Evolutionary conservation across 2,113 vertebrate species (phyloP), one percentile per base, ranked within the genome.

Genomic region (Ascaphus truei): DNA sequence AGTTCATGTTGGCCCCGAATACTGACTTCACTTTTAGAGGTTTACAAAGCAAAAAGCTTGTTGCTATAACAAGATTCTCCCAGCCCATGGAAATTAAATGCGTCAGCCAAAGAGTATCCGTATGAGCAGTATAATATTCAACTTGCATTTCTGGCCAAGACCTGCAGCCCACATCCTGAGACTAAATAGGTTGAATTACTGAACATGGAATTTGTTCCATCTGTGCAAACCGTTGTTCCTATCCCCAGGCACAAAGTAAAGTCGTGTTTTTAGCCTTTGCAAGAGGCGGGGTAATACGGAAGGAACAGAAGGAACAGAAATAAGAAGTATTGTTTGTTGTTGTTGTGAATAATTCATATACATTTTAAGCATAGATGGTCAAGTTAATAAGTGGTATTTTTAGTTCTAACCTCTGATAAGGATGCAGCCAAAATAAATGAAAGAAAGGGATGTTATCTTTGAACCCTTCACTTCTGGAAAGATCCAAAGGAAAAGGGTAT

Each of bases 131-230:
- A 73, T 68, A 73, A 80, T 69, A 85, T 73, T 75, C 47, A 75
- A 74, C 68, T 81, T 66, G 72, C 79, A 75, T 81, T 81, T 80
- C 88, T 88, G 86, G 87, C 85, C 80, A 68, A 56, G 16, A 60
- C 68, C 62, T 69, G 62, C 62, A 33, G 64, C 83, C 85, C 85
- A 85, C 82, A 86, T 86, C 81, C 88, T 86, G 81, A 87, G 84
- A 76, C 68, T 20, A 16, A 85, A 73, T 68, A 79, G 83, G 72
- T 82, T 82, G 77, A 81, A 83, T 91, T 86, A 86, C 77, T 1
- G 9, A 77, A 76, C 72, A 53, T 81, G 79, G 85, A 88, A 88
- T 85, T 72, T 78, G 80, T 83, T 83, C 79, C 81, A 82, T 80
- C 75, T 78, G 74, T 79, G 77, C 4, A 3, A 79, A 76, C 73